Conservation (phyloP, 2,113 vertebrate species). For the Uria aalge region DNA sequence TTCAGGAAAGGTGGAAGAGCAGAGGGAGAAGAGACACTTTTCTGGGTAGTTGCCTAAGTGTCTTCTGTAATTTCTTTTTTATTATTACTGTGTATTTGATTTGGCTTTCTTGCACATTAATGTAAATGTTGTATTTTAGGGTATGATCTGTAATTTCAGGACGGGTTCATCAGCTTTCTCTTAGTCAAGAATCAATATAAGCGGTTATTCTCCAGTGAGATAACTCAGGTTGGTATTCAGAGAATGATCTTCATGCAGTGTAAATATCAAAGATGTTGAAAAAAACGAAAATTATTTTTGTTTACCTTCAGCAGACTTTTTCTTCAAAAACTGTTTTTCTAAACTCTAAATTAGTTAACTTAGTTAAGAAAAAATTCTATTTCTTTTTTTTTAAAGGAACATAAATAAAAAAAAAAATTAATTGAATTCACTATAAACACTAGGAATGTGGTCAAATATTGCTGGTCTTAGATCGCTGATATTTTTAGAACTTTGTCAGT, state of each 20-base stretch:
- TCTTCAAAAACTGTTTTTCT: not conserved
- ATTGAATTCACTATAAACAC: not conserved
- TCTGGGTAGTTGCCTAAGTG: not conserved
- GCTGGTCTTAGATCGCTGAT: not conserved
- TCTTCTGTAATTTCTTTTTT: not conserved
- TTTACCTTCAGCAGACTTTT: not conserved
- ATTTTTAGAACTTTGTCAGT: not conserved
- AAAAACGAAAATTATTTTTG: not conserved
- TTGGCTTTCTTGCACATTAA: not conserved
- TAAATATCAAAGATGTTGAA: not conserved
- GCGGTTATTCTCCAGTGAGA: not conserved
- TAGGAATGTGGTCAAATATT: not conserved
- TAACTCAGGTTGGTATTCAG: not conserved
- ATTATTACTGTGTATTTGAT: not conserved
- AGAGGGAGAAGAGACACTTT: not conserved
- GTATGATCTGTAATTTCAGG: not conserved
- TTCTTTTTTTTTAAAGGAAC: too few relatives aligned
- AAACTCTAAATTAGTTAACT: not conserved
- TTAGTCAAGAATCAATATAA: not conserved
- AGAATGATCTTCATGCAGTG: not conserved
- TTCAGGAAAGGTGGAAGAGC: not conserved
- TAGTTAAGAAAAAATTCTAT: rapidly evolving
- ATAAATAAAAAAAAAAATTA: not conserved
- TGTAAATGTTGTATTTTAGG: not conserved
- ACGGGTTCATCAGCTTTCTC: not conserved